These are phyloP conservation scores for Heteronetta atricapilla DNA, from an alignment of 2,113 vertebrate species.

Conservation along the genomic window DNA sequence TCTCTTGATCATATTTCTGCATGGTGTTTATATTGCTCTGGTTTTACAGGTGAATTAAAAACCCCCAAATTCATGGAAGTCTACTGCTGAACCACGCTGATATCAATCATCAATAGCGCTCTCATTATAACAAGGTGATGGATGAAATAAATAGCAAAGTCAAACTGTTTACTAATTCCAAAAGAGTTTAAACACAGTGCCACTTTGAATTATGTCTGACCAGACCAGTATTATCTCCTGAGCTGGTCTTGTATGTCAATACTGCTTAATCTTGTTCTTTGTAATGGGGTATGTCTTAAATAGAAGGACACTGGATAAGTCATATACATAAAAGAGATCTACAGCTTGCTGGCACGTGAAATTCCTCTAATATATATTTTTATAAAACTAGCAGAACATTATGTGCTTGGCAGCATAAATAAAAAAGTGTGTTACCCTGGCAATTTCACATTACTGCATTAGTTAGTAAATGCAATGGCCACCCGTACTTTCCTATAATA, in stretches of 20 bases:
- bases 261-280: conserved; percentile 9
- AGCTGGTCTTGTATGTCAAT: conserved; percentile 1
- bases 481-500: conserved; percentile 59
- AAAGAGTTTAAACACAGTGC: not conserved
- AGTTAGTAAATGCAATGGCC: conserved; percentile 67
- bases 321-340: conserved; percentile 46
- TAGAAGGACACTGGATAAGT: conserved; percentile 60
- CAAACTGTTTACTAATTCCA: not conserved
- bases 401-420: conserved; percentile 70
- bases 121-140: not conserved
- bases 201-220: not conserved
- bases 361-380: conserved; percentile 60
- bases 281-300: not conserved
- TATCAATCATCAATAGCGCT: not conserved
- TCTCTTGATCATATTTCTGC: not conserved
- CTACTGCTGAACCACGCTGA: not conserved
- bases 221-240: not conserved
- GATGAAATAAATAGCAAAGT: not conserved
- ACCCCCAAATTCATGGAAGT: not conserved
- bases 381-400: conserved; percentile 50
- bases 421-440: conserved; percentile 62
- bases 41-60: not conserved
- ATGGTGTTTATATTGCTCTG: accelerated
- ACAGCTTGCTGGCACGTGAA: conserved; percentile 58
- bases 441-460: conserved; percentile 65